Evolutionary conservation across 2,113 vertebrate genomes (phyloP).

Genomic region (Tautogolabrus adspersus): DNA sequence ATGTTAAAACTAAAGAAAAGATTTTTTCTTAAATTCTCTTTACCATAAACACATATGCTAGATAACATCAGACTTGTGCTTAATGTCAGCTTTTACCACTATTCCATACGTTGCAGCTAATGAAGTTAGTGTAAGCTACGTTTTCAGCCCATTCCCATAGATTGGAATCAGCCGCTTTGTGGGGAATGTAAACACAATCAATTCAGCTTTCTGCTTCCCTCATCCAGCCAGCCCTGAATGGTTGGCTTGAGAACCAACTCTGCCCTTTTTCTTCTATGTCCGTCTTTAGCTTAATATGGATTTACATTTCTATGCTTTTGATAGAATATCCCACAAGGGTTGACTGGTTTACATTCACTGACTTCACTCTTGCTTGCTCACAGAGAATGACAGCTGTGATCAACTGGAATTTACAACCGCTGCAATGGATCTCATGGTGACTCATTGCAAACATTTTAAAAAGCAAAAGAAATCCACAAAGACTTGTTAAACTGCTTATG

Average conservation of each 20-base stretch:
- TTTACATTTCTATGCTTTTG: slow-evolving; percentile 1
- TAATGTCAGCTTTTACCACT: slow-evolving; percentile 3
- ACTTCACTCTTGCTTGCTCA: neutral
- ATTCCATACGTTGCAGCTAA: slow-evolving; percentile 6
- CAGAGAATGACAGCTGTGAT: neutral
- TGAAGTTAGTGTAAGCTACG: slow-evolving; percentile 27
- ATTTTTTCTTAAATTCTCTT: neutral
- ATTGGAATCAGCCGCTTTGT: slow-evolving; percentile 46
- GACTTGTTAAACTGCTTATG: neutral
- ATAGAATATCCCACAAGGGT: neutral
- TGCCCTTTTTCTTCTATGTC: neutral
- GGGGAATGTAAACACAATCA: slow-evolving; percentile 69
- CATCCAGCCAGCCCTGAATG: slow-evolving; percentile 24
- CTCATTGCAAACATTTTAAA: neutral
- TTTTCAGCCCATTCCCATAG: slow-evolving; percentile 41
- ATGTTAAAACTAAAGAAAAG: neutral
- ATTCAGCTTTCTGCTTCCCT: slow-evolving; percentile 51
- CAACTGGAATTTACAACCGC: neutral
- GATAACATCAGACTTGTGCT: slow-evolving; percentile 5
- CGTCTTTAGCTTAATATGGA: slow-evolving; percentile 2
- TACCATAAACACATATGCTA: neutral
- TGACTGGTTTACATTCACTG: neutral
- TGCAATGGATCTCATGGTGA: neutral
- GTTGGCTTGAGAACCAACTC: slow-evolving; percentile 5
- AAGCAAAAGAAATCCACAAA: neutral